Base-by-base conservation (phyloP, 2,113 vertebrate genomes). In the Prunella himalayana region DNA sequence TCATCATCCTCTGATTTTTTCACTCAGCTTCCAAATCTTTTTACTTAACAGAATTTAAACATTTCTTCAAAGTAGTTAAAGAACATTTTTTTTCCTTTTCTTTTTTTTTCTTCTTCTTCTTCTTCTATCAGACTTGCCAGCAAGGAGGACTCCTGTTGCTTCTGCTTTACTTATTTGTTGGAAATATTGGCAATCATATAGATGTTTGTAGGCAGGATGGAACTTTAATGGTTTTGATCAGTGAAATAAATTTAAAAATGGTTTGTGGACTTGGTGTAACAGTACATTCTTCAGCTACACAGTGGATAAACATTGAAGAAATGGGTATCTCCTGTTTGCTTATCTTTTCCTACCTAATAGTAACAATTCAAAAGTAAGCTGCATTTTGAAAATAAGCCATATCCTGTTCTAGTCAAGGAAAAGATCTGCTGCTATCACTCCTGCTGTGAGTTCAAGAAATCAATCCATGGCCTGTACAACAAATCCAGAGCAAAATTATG, bases 31-130 rank as follows among this genome's bases (percentile, higher is more conserved):
- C 59, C 73, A 93, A 82, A 90, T 50, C 35, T 87, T 92, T 92
- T 91, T 85, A 37, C 57, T 86, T 84, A 80, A 50, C 54, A 68
- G 72, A 94, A 92, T 90, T 95, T 92, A 92, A 96, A 78, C 45
- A 69, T 27, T 89, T 54, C 65, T 91, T 89, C 60, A 92, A 93
- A 91, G 66, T 15, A 47, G 69, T 71, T 85, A 71, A 88, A 90
- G 33, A 76, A 57, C 21, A 30, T 15, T 47, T 78, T 4, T 35
- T 23, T 30, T 2, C 10, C 8, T 31, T 16, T 20, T 35, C 37
- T 30, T 30, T 28, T 42, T 49, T 30, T 39, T 37, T 50, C 20
- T 75, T 45, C 4, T 37, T 50, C 20, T 75, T 45, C 4, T 57
- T 4, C 47, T 73, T 56, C 11, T 70, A 82, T 88, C 59, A 64